Base-by-base conservation (phyloP, 2,888 invertebrate genomes). In the Epsilonema sp. region DNA sequence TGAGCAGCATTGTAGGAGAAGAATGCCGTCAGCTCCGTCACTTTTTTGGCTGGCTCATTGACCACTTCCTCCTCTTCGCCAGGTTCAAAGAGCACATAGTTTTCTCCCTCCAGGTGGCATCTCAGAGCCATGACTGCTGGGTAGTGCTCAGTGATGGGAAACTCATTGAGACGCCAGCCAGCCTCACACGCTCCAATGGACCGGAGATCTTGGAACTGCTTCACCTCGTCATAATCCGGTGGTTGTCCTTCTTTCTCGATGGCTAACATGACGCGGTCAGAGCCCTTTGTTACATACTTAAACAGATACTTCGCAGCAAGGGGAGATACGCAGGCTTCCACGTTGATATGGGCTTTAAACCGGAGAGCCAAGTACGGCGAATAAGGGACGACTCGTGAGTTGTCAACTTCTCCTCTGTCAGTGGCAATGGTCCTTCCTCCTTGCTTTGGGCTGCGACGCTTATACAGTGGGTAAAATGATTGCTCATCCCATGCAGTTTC, bases 291-390 rank as follows among this genome's bases (percentile, higher is more conserved):
- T 23, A 47, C 23, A 37, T 47, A 47, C 26, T 49, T 47, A 48
- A 46, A 49, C 21, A 47, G 19, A 19, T 47, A 47, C 19, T 45
- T 44, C 3, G n/a, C 22, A 26, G 5, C 16, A 3, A 23, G 21
- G 16, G 19, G 41, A 19, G 51, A 20, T 11, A 13, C 39, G 47
- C 52, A 52, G 16, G 42, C 3, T 50, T 51, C 53, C 8, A 52
- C 47, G 23, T 51, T 51, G 4, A 52, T 42, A 42, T 53, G 51
- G 16, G 43, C 49, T 24, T 50, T 25, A 25, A 22, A 39, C 23
- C 42, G 23, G 19, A 31, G 31, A 19, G 5, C 19, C 36, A 53
- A 37, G n/a, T 26, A 43, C 2, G 51, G 53, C 24, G 21, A 49
- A 37, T 51, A 51, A n/a, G 51, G 44, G 23, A 53, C 47, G 37